A percentile compares a stretch with the other conserved stretches of the same genome.
These are phyloP conservation scores for Crossocerus cetratus DNA, from an alignment of 2,888 invertebrate species.

Conservation along the genomic window DNA sequence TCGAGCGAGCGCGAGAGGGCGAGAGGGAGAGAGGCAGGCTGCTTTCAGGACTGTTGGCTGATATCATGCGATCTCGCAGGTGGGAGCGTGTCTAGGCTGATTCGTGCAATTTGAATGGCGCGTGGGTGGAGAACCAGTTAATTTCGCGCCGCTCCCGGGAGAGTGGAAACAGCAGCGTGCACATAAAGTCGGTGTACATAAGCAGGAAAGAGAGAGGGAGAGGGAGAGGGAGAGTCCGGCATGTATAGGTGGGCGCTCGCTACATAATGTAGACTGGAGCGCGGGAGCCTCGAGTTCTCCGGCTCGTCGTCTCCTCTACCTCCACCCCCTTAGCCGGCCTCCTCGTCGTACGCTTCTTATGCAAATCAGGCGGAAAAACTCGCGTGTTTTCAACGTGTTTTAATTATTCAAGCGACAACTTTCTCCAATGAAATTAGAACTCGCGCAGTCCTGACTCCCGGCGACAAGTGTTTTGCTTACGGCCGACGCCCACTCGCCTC, in stretches of 20 bases:
- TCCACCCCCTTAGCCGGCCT: neutral
- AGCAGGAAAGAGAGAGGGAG: neutral
- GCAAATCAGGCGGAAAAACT: conserved; percentile 71
- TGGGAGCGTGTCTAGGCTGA: conserved; percentile 42
- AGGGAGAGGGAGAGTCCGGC: too few species aligned
- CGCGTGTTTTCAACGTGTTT: conserved; percentile 70
- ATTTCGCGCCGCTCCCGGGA: conserved; percentile 52
- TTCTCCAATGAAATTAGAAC: conserved; percentile 74
- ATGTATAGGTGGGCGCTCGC: too few species aligned
- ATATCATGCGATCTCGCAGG: conserved; percentile 35
- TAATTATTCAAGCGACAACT: conserved; percentile 76
- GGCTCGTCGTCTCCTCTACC: conserved; percentile 9
- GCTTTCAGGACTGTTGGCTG: conserved; percentile 15
- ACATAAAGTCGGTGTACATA: conserved; percentile 26
- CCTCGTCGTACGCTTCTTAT: conserved; percentile 63
- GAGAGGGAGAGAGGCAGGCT: neutral
- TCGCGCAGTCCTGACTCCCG: conserved; percentile 66
- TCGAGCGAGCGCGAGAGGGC: neutral
- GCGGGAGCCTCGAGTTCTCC: neutral
- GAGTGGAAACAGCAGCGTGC: conserved; percentile 25
- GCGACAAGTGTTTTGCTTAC: conserved; percentile 73
- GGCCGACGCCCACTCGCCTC: conserved; percentile 53
- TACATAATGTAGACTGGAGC: too few species aligned
- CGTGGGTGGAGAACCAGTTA: conserved; percentile 57
- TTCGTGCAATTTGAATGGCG: conserved; percentile 54